Conservation (phyloP, 2,888 invertebrate genomes). For the Tillus elongatus region DNA sequence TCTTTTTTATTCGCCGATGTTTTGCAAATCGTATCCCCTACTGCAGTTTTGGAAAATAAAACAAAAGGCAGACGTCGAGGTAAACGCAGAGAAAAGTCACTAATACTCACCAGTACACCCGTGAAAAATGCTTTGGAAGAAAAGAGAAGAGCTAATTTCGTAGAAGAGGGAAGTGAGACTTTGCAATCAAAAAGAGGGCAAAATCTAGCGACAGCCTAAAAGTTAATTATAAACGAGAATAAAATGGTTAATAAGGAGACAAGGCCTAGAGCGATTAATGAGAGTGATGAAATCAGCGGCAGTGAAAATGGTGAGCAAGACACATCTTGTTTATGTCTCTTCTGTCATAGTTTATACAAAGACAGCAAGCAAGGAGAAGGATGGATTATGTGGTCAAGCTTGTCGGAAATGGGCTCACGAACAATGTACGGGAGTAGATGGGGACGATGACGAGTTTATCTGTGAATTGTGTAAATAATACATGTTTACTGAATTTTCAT, state of each 20-base stretch:
- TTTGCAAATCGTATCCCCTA: background rate
- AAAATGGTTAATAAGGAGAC: background rate
- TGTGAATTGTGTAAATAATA: conserved; percentile 1
- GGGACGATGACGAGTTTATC: conserved; percentile 2
- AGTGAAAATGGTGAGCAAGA: background rate
- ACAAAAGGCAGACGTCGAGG: background rate
- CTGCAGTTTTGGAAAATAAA: background rate
- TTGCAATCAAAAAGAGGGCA: background rate
- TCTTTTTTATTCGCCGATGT: background rate
- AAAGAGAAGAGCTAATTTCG: background rate
- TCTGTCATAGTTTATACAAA: conserved; percentile 1
- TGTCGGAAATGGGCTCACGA: conserved; percentile 2
- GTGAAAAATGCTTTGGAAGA: background rate
- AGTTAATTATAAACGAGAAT: background rate
- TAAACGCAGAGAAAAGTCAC: background rate
- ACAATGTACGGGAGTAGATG: conserved; percentile 4
- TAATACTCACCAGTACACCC: conserved; percentile 4
- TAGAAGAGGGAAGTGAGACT: background rate
- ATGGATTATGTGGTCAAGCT: conserved; percentile 2
- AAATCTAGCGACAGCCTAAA: background rate
- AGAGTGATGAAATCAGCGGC: conserved; percentile 2
- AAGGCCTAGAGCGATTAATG: background rate
- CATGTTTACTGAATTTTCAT: background rate
- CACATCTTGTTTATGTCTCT: background rate
- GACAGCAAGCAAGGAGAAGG: conserved; percentile 2